Evolutionary conservation across 2,113 vertebrate species (phyloP), one percentile per base, ranked within the genome.

Genomic region (Heliornis fulica): DNA sequence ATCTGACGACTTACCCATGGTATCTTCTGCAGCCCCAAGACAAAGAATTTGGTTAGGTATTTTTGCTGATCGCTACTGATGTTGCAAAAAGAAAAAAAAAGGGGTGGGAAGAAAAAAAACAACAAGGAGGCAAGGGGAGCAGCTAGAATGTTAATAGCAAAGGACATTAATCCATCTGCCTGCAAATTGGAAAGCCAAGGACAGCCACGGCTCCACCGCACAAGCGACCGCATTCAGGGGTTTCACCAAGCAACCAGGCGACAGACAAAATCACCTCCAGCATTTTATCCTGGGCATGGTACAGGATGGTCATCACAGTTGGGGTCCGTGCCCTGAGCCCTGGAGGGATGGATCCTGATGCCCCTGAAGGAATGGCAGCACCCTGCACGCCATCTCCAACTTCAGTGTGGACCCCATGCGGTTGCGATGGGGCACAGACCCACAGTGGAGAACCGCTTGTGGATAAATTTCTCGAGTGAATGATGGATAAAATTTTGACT

Each of bases 1-100:
- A 77, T 51, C 43, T 61, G 60, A 18, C 15, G 32, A 94, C 95
- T 97, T 91, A 97, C 96, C 96, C 95, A 96, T 0, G 19, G 93
- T 36, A 92, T 93, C 97, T 28, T 96, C 97, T 89, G 95, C 93
- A 92, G 97, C 95, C 83, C 65, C 45, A 75, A 82, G 79, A 93
- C 60, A 97, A 94, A 96, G 41, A 90, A 28, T 5, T 10, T 48
- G 87, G 54, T 94, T 83, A 97, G 94, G 71, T 43, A 28, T 29
- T 74, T 88, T 8, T 40, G 34, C 29, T 79, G 75, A 61, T 83
- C 85, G 76, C 25, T 56, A 81, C 7, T 1, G 1, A 40, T 9
- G 60, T 59, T 70, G 77, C 71, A 0, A 16, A 69, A 77, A 61
- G 61, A 77, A 61, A 51, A 34, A 2, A 7, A 13, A 20, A 1